Conservation (phyloP, 2,888 invertebrate species). For the Uropetala carovei region DNA sequence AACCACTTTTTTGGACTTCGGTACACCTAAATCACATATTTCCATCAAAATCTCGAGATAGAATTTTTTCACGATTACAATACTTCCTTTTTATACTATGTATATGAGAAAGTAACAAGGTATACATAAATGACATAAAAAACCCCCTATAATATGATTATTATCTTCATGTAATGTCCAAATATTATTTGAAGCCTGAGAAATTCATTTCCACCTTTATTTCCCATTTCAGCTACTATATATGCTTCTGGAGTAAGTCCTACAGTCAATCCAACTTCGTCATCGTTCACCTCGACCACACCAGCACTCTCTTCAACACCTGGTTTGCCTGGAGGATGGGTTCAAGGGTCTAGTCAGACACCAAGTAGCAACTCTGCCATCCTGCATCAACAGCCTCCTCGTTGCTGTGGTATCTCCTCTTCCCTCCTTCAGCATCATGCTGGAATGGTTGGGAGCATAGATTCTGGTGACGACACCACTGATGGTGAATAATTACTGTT, state of each 20-base stretch:
- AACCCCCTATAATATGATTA: too few relatives aligned
- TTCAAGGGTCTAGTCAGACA: conserved; percentile 60
- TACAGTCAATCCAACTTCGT: conserved; percentile 75
- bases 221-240: conserved; percentile 73
- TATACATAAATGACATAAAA: too few relatives aligned
- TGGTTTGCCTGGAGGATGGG: conserved; percentile 17
- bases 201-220: too few relatives aligned
- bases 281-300: conserved; percentile 65
- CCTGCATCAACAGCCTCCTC: conserved; percentile 48
- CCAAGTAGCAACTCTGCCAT: conserved; percentile 27
- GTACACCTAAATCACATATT: too few relatives aligned
- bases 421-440: conserved; percentile 38
- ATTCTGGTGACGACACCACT: conserved; percentile 51
- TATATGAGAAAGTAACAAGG: too few relatives aligned
- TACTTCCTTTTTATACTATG: too few relatives aligned
- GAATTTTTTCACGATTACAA: too few relatives aligned
- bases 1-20: too few relatives aligned
- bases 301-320: conserved; percentile 57
- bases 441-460: conserved; percentile 48
- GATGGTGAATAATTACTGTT: conserved; percentile 16
- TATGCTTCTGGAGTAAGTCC: conserved; percentile 76
- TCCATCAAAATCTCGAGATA: too few relatives aligned
- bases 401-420: conserved; percentile 57
- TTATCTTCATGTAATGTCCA: too few relatives aligned
- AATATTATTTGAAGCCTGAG: too few relatives aligned